Evolutionary conservation across 2,113 vertebrate genomes (phyloP), one percentile per base, ranked within the genome.

Genomic region (Rhombomys opimus): DNA sequence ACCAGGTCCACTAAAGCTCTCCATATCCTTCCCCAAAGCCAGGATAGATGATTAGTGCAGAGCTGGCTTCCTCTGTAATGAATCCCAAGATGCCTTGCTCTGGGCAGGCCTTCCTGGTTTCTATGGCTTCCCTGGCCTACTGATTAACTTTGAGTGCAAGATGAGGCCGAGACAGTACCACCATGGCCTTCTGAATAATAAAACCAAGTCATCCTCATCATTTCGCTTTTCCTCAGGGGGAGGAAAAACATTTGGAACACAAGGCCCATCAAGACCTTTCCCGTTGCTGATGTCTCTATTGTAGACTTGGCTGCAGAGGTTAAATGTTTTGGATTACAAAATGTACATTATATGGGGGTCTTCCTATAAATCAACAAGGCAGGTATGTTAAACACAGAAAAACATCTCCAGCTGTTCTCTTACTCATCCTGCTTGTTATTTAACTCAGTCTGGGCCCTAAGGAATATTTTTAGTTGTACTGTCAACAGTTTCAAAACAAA

Each of bases 401-500:
- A 98, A 98, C 98, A 98, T 96, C 98, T 97, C 98, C 99, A 99
- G 98, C 98, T 99, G 98, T 98, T 98, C 98, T 98, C 98, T 98
- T 98, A 98, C 98, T 98, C 98, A 98, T 98, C 98, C 98, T 96
- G 98, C 98, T 97, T 98, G 98, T 98, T 98, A 97, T 98, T 98
- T 98, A 98, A 98, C 82, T 98, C 98, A 3, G 98, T 98, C 98
- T 98, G 98, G 98, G 97, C 98, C 98, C 98, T 96, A 97, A 99
- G 98, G 99, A 99, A 98, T 98, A 98, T 98, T 98, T 98, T 98
- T 97, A 98, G 99, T 99, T 98, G 98, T 98, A 98, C 98, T 98
- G 98, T 99, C 98, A 99, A 99, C 98, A 98, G 98, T 98, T 98
- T 98, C 98, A 98, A 98, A 98, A 98, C 98, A 98, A 98, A 98